phyloP scores from a whole-genome alignment of 2,113 vertebrate genomes.

The Calyptomena viridis region DNA sequence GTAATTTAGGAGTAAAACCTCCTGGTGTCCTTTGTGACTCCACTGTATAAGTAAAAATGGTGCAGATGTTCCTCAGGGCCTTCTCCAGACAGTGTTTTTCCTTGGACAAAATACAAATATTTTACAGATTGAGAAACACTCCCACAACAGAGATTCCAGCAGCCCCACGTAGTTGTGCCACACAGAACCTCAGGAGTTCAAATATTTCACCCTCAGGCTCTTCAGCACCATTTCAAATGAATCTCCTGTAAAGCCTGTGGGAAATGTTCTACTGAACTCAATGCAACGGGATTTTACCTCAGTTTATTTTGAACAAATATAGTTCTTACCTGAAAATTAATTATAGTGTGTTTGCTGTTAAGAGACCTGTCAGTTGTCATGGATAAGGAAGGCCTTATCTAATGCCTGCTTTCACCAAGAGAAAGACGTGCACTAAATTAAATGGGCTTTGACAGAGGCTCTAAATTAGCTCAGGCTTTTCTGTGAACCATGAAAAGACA shows the following conservation, averaged over 20 bases:
- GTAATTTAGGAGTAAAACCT: background rate
- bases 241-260: background rate
- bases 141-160: background rate
- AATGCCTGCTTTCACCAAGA: background rate
- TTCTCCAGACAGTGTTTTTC: background rate
- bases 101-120: background rate
- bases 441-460: conserved; percentile 26
- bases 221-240: background rate
- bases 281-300: background rate
- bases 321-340: conserved; percentile 50
- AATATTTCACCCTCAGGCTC: background rate
- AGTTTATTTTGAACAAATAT: background rate
- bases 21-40: background rate
- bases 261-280: background rate
- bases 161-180: fast-evolving
- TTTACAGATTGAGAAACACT: background rate
- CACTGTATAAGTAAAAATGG: background rate
- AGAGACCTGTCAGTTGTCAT: conserved; percentile 41
- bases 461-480: conserved; percentile 17
- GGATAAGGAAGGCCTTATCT: conserved; percentile 48
- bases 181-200: background rate
- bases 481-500: conserved; percentile 42
- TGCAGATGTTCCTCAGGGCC: background rate
- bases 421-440: conserved; percentile 33
- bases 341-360: background rate